Base-by-base conservation (phyloP, 2,888 invertebrate genomes). In the Troides oblongomaculatus region DNA sequence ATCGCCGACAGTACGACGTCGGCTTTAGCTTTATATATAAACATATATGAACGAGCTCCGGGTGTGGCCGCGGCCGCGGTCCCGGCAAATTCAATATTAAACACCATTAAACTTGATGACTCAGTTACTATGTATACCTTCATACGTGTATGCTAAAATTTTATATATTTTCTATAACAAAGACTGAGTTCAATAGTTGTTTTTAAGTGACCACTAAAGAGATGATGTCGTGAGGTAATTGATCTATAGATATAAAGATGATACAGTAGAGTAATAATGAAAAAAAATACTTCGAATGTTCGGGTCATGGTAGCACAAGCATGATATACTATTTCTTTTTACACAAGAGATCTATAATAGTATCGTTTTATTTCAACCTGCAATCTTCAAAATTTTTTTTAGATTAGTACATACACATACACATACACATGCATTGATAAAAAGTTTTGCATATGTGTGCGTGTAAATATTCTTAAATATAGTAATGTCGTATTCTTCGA, bases 81-180 rank as follows among this genome's bases (percentile, higher is more conserved):
- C 69, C 60, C 23, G 53, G 8, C 68, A 64, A 39, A 69, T 64
- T 64, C 61, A 69, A 69, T 61, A 69, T 69, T 64, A 69, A 69
- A 36, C 61, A 57, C 60, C 60, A 69, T 69, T 64, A 61, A 62
- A 69, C 56, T 61, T 39, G 50, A 25, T 69, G 69, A 69, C 64
- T 64, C 64, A 30, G 30, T 30, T 30, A 17, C 23, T 25, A 59
- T 58, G 25, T 17, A 61, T 64, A 60, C 21, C 50, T 39, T 39
- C 59, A 59, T 60, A 60, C 53, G 39, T 43, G 60, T 56, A 69
- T 60, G 1, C 10, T 10, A 39, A 39, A 10, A 39, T 39, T 39
- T 39, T 10, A 10, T 10, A 10, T 10, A 6, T 39, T 39, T 30
- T 30, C 30, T 5, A 4, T 30, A 30, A 5, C 30, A 30, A 30